phyloP scores from a whole-genome alignment of 2,113 vertebrate genomes.

The Phalacrocorax carbo region DNA sequence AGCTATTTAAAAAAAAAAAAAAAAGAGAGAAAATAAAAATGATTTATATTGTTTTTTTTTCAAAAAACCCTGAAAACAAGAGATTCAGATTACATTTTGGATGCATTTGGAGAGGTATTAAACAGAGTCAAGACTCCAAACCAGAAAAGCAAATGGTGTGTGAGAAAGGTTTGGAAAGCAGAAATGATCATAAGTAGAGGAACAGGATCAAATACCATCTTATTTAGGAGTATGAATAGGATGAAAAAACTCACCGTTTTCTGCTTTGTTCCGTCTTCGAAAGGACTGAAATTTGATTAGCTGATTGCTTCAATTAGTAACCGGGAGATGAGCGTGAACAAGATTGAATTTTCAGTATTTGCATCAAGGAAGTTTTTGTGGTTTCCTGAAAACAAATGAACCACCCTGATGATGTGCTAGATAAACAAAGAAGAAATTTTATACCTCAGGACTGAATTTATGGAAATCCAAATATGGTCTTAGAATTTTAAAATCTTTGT shows the following conservation, averaged over 20 bases:
- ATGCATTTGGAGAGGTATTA: not conserved
- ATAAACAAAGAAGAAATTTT: conserved; percentile 58
- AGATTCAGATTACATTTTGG: conserved; percentile 27
- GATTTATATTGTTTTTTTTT: no score
- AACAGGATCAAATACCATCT: conserved; percentile 20
- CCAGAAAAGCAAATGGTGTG: conserved; percentile 22
- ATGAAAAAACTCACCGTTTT: not conserved
- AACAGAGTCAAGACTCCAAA: not conserved
- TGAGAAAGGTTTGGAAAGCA: conserved; percentile 58
- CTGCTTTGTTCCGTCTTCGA: conserved; percentile 13
- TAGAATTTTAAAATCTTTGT: not conserved
- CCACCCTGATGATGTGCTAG: conserved; percentile 50
- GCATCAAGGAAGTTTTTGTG: conserved; percentile 24
- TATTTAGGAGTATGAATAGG: conserved; percentile 42
- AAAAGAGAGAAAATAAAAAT: not conserved
- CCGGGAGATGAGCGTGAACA: not conserved
- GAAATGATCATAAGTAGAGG: not conserved
- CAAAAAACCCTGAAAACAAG: not conserved
- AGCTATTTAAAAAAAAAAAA: not conserved
- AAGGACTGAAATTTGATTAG: conserved; percentile 32
- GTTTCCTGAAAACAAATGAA: not conserved
- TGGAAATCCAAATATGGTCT: conserved; percentile 1
- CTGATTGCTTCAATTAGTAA: conserved; percentile 18
- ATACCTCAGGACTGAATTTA: conserved; percentile 58
- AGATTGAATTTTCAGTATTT: conserved; percentile 39